A percentile compares a stretch with the other conserved stretches of the same genome.
phyloP scores from a whole-genome alignment of 2,797 vertebrate species.

The Benthosema pterotum region DNA sequence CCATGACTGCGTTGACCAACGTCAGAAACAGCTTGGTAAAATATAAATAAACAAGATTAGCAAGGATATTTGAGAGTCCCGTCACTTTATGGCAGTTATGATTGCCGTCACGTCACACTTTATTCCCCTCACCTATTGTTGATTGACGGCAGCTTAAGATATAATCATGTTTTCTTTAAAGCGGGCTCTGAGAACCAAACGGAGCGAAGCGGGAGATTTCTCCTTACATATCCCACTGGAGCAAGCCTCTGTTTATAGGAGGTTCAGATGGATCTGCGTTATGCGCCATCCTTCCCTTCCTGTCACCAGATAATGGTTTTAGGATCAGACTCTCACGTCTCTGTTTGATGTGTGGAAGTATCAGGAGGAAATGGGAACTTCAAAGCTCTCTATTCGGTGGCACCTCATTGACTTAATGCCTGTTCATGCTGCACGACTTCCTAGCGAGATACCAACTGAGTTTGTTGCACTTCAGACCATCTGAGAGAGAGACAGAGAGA shows the following conservation, averaged over 20 bases:
- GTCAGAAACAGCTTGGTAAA: too few relatives aligned
- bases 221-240: constrained; percentile 24
- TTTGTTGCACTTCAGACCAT: constrained; percentile 40
- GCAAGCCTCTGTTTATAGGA: constrained; percentile 20
- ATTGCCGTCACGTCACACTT: not conserved
- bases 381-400: constrained; percentile 67
- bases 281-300: constrained; percentile 32
- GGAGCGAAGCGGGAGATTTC: constrained; percentile 33
- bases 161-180: constrained; percentile 28
- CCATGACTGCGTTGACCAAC: too few relatives aligned
- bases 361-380: constrained; percentile 77
- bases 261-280: constrained; percentile 30
- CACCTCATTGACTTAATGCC: constrained; percentile 67
- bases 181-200: constrained; percentile 12
- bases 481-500: constrained; percentile 14
- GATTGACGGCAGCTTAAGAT: constrained; percentile 53
- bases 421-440: constrained; percentile 38
- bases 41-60: too few relatives aligned
- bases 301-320: constrained; percentile 69
- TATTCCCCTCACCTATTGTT: constrained; percentile 36
- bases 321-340: constrained; percentile 62
- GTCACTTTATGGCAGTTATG: not conserved
- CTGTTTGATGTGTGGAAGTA: constrained; percentile 76
- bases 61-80: not conserved
- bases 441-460: constrained; percentile 55